These are phyloP conservation scores for Aphaenogaster rudis DNA, from an alignment of 1,140 invertebrate species.

Conservation along the genomic window DNA sequence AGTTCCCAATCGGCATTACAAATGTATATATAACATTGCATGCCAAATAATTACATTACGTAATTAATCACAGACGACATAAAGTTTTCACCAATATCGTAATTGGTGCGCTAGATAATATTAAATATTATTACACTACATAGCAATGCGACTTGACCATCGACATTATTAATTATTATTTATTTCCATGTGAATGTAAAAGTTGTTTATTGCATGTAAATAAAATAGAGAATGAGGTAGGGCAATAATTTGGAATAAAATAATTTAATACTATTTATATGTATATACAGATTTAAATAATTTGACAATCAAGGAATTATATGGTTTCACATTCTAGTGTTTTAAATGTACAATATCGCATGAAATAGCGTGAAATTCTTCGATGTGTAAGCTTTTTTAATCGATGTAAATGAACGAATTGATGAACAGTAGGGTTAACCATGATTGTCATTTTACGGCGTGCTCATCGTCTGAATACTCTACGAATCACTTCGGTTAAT, in stretches of 20 bases:
- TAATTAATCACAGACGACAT: conserved; percentile 44
- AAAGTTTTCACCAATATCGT: conserved; percentile 27
- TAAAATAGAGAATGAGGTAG: neutral
- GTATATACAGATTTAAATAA: neutral
- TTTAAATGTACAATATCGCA: neutral
- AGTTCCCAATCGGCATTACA: conserved; percentile 43
- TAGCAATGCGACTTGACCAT: neutral
- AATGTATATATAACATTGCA: conserved; percentile 9
- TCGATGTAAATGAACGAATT: neutral
- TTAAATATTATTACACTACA: conserved; percentile 20
- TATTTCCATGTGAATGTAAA: neutral
- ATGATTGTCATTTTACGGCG: neutral
- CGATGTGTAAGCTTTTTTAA: neutral
- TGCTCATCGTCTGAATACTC: conserved; percentile 4
- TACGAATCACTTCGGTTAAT: conserved; percentile 46
- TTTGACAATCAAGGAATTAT: neutral
- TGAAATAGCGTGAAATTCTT: neutral
- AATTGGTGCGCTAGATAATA: neutral
- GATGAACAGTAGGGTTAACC: neutral
- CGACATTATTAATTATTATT: conserved; percentile 30
- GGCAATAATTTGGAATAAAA: neutral
- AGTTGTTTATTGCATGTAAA: neutral
- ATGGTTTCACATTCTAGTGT: neutral
- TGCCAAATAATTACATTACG: conserved; percentile 40
- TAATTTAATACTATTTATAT: neutral